These are phyloP conservation scores for Micromussa lordhowensis DNA, from an alignment of 92 coral and sea anemone species.

Conservation along the genomic window DNA sequence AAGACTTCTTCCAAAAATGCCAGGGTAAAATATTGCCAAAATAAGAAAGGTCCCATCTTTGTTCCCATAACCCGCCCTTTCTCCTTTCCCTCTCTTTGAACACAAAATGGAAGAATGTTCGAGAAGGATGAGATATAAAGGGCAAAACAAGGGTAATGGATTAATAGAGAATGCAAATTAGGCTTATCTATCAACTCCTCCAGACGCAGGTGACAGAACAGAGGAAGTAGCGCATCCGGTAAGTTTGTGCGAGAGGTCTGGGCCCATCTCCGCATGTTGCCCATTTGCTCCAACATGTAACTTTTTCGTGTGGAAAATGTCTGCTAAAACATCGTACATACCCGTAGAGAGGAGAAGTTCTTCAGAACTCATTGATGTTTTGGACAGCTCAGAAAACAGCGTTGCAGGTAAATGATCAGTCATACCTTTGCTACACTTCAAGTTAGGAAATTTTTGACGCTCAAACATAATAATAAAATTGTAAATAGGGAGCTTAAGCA, in stretches of 20 bases:
- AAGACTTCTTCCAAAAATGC: too few relatives aligned
- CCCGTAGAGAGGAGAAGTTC: not conserved
- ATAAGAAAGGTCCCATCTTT: too few relatives aligned
- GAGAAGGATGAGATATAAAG: too few relatives aligned
- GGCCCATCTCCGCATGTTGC: not conserved
- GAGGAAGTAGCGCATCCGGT: not conserved
- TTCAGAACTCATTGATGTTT: conserved; percentile 36
- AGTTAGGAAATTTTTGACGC: not conserved
- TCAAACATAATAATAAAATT: not conserved
- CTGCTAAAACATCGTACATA: not conserved
- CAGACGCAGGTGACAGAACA: not conserved
- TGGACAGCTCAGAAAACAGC: conserved; percentile 28
- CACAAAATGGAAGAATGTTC: too few relatives aligned
- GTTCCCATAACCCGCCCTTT: too few relatives aligned
- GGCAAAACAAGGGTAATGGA: not conserved
- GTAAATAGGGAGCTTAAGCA: too few relatives aligned
- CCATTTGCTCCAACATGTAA: not conserved
- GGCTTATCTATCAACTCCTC: not conserved
- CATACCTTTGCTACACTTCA: not conserved
- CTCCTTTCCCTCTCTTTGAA: too few relatives aligned
- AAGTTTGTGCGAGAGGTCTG: not conserved
- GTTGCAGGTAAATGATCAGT: not conserved
- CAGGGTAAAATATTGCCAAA: too few relatives aligned
- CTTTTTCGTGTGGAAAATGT: not conserved
- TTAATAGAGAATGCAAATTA: not conserved